phyloP scores from a whole-genome alignment of 1,140 invertebrate species.

The Sweltsa coloradensis region DNA sequence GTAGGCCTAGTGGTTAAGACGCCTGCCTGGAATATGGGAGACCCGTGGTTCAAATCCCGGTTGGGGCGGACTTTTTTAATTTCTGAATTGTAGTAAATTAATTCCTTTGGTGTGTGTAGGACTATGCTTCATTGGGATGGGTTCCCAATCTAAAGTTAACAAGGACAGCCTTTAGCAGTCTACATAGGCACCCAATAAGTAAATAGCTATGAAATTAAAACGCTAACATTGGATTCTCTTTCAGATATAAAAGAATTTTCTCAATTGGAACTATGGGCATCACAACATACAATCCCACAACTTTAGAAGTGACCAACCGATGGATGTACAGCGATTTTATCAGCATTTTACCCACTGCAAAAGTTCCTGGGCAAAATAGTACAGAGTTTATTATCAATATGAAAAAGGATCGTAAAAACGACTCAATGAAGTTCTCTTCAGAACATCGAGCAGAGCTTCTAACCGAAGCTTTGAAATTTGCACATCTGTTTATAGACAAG shows the following conservation, averaged over 20 bases:
- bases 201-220: too few species aligned
- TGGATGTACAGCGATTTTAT: conserved; percentile 79
- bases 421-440: conserved; percentile 95
- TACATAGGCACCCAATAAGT: too few species aligned
- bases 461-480: conserved; percentile 77
- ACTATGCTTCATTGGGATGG: too few species aligned
- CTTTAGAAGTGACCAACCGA: conserved; percentile 92
- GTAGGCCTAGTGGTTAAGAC: too few species aligned
- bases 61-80: too few species aligned
- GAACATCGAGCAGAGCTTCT: conserved; percentile 87
- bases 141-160: too few species aligned
- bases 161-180: too few species aligned
- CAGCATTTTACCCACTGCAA: conserved; percentile 49
- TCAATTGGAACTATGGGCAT: conserved; percentile 91
- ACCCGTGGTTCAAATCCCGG: too few species aligned
- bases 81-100: too few species aligned
- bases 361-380: conserved; percentile 34
- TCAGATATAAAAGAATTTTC: conserved; percentile 93
- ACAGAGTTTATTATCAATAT: conserved; percentile 78
- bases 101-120: too few species aligned
- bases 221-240: conserved; percentile 17
- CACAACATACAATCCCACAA: conserved; percentile 92
- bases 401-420: conserved; percentile 81
- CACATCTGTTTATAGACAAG: conserved; percentile 66
- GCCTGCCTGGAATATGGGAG: too few species aligned